Base-by-base conservation (phyloP, 2,797 vertebrate genomes). In the Loris lydekkerianus region DNA sequence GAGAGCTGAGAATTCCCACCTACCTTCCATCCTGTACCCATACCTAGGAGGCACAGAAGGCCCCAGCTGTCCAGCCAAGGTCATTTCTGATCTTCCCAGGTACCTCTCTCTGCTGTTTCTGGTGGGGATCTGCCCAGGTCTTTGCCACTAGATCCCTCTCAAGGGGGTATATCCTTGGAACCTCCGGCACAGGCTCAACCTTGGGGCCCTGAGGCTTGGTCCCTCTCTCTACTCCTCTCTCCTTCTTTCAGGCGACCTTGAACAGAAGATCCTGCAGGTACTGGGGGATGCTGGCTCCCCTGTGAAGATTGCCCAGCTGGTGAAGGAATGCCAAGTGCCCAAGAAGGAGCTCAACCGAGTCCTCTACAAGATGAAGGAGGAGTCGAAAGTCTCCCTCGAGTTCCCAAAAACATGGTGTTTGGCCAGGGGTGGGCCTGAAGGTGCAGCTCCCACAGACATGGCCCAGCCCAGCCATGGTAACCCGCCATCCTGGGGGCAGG, bases 301-400 rank as follows among this genome's bases (percentile, higher is more conserved):
- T 0, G 0, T 95, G 89, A 94, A n/a, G 70, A n/a, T 34, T 0
- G 0, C 0, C 37, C 43, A 89, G 75, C 88, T 97, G 84, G 60
- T n/a, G 18, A 95, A 58, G 56, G 20, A 69, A 3, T 95, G 93
- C 40, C 58, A 82, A 1, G 97, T 67, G 40, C 37, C 88, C 92
- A 96, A 67, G 86, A 95, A 63, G 76, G 37, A 29, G 7, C 49
- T 97, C 78, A 96, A 96, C 75, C 85, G 34, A 1, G 75, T 60
- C 67, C 96, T 97, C 80, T 91, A 97, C 94, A 78, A 2, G 3
- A 78, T 97, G 89, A 34, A 31, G 61, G 1, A 3, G 0, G 20
- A 93, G 58, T 27, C 1, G 1, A 70, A 13, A 17, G 89, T 97
- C 43, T 21, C 25, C 27, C 49, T 11, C 0, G 0, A 0, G 1